Base-by-base conservation (phyloP, 2,888 invertebrate genomes). In the Ceramica pisi region DNA sequence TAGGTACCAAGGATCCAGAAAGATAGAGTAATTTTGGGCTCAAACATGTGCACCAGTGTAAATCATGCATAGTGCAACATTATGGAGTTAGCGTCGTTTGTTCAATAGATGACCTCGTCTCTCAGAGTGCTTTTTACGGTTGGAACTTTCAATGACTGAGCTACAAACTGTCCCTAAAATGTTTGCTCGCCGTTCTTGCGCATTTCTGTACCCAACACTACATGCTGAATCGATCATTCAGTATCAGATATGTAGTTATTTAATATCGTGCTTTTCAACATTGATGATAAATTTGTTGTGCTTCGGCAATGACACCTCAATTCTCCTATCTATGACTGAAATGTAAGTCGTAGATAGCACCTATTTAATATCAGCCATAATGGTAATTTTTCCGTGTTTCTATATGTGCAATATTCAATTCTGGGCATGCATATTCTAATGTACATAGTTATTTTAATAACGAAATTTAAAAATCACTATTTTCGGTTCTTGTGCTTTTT, bases 401-500 rank as follows among this genome's bases (percentile, higher is more conserved):
- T 41, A 41, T 41, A 41, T 41, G 41, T 41, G 41, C 41, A 41
- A 41, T 41, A 14, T 41, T 41, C 41, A 41, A 14, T 14, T 41
- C 41, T 14, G 41, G 14, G 14, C 48, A 35, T 53, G 38, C 46
- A 26, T 57, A 23, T 46, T 23, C 12, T 56, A 55, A 50, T 23
- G 31, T 31, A 31, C 31, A 41, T 46, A 50, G 19, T 23, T 46
- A 48, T 9, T 31, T 38, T 38, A 21, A 31, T 48, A 60, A 74
- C 7, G 2, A 53, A 74, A 78, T 67, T 35, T 2, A 65, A 77
- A 12, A 51, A 68, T 78, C 80, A 80, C 78, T 79, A 64, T 67
- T 60, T 71, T 56, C 55, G 64, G 80, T 80, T 65, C 79, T 44
- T 65, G 64, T 67, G 64, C 61, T 62, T 62, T 55, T 56, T 67